A percentile compares a stretch with the other conserved stretches of the same genome.
phyloP scores from a whole-genome alignment of 1,140 invertebrate species.

The Drosophila pallidifrons region DNA sequence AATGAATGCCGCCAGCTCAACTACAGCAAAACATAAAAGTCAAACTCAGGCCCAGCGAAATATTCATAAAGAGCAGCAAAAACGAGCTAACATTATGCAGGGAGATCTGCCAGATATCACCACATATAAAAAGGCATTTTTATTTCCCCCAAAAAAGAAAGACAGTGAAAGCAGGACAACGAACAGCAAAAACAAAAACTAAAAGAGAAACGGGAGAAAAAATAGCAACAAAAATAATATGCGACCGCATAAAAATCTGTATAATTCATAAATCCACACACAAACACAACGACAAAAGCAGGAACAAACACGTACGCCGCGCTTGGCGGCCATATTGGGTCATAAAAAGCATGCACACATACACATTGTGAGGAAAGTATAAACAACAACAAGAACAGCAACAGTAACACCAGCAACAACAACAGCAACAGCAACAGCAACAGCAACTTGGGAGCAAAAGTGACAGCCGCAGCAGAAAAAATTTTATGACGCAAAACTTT shows the following conservation, averaged over 20 bases:
- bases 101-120: slow-evolving; percentile 60
- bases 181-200: slow-evolving; percentile 13
- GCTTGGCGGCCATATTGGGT: slow-evolving; percentile 80
- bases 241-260: slow-evolving; percentile 82
- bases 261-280: slow-evolving; percentile 76
- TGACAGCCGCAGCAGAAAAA: slow-evolving; percentile 78
- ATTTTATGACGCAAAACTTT: slow-evolving; percentile 80
- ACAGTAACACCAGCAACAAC: slow-evolving; percentile 41
- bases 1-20: slow-evolving; percentile 32
- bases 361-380: slow-evolving; percentile 40
- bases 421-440: slow-evolving; percentile 59
- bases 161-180: slow-evolving; percentile 21
- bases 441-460: slow-evolving; percentile 63
- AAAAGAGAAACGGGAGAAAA: slow-evolving; percentile 30
- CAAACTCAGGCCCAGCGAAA: slow-evolving; percentile 41
- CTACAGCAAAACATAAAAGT: slow-evolving; percentile 46
- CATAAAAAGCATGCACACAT: slow-evolving; percentile 76
- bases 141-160: slow-evolving; percentile 59
- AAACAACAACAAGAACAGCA: slow-evolving; percentile 57
- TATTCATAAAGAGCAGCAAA: slow-evolving; percentile 50
- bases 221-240: slow-evolving; percentile 78
- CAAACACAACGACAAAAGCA: slow-evolving; percentile 41
- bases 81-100: slow-evolving; percentile 45
- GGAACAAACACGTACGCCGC: slow-evolving; percentile 68
- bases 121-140: slow-evolving; percentile 79